Conservation (phyloP, 2,888 invertebrate species). For the Chrysodeixis includens region DNA sequence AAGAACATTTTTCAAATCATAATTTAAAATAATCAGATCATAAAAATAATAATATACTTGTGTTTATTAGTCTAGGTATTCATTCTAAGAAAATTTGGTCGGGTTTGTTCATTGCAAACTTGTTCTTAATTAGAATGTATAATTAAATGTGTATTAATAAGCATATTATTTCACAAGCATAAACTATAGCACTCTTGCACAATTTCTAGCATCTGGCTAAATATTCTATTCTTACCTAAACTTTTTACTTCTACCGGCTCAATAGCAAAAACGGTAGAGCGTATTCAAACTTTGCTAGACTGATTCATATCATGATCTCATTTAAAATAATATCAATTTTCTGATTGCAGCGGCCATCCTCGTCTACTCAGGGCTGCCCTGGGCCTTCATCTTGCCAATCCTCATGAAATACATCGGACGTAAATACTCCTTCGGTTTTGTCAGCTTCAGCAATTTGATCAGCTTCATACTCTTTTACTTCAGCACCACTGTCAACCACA, state of each 20-base stretch:
- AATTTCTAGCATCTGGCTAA: background rate
- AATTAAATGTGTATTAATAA: background rate
- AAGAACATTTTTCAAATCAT: too few species aligned
- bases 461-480: slow-evolving; percentile 50
- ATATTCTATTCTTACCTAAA: background rate
- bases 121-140: background rate
- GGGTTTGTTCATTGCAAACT: background rate
- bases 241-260: background rate
- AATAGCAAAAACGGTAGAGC: background rate
- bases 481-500: slow-evolving; percentile 46
- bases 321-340: background rate
- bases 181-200: background rate
- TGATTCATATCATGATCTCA: background rate
- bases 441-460: slow-evolving; percentile 32
- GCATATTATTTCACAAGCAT: too few species aligned
- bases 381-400: slow-evolving; percentile 44
- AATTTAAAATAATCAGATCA: background rate
- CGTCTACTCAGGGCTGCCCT: slow-evolving; percentile 41
- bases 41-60: background rate
- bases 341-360: slow-evolving; percentile 50
- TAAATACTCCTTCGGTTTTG: slow-evolving; percentile 37
- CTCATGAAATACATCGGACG: slow-evolving; percentile 38
- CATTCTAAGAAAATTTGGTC: background rate
- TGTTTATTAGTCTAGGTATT: background rate
- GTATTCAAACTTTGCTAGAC: too few species aligned